A percentile compares a stretch with the other conserved stretches of the same genome.
These are phyloP conservation scores for Napeogenes sylphis DNA, from an alignment of 2,888 invertebrate species.

Conservation along the genomic window DNA sequence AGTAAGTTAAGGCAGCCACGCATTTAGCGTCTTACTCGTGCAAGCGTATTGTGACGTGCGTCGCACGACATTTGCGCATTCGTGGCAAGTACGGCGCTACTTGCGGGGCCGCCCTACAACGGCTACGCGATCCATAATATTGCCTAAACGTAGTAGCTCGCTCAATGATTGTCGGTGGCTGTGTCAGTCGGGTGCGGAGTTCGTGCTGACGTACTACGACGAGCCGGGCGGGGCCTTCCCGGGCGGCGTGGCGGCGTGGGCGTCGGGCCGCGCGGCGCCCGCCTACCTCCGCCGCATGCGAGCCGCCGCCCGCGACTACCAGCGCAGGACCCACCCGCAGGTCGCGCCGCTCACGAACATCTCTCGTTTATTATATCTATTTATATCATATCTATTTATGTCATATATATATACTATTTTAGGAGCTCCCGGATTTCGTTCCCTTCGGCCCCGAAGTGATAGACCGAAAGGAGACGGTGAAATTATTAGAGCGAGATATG, in stretches of 20 bases:
- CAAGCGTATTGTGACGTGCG: too few species aligned
- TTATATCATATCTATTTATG: too few species aligned
- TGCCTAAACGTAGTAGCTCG: too few species aligned
- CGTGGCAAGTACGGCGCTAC: too few species aligned
- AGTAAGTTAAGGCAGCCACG: too few species aligned
- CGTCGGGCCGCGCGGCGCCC: conserved; percentile 85
- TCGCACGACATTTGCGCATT: too few species aligned
- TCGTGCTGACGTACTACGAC: conserved; percentile 91
- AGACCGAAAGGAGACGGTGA: conserved; percentile 19
- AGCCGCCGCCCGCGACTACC: conserved; percentile 81
- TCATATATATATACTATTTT: conserved; percentile 7
- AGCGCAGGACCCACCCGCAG: conserved; percentile 38
- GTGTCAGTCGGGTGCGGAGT: conserved; percentile 83
- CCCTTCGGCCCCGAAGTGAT: conserved; percentile 42
- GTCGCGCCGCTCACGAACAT: conserved; percentile 9
- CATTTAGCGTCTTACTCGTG: too few species aligned
- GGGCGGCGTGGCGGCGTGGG: conserved; percentile 88
- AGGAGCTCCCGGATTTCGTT: conserved; percentile 52
- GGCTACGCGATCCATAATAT: too few species aligned
- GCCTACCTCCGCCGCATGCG: conserved; percentile 85
- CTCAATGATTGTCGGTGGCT: too few species aligned
- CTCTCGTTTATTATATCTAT: too few species aligned
- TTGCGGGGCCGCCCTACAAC: too few species aligned
- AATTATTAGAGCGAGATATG: conserved; percentile 53
- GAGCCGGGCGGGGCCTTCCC: conserved; percentile 90